Conservation (phyloP, 2,113 vertebrate genomes). For the Castor canadensis region DNA sequence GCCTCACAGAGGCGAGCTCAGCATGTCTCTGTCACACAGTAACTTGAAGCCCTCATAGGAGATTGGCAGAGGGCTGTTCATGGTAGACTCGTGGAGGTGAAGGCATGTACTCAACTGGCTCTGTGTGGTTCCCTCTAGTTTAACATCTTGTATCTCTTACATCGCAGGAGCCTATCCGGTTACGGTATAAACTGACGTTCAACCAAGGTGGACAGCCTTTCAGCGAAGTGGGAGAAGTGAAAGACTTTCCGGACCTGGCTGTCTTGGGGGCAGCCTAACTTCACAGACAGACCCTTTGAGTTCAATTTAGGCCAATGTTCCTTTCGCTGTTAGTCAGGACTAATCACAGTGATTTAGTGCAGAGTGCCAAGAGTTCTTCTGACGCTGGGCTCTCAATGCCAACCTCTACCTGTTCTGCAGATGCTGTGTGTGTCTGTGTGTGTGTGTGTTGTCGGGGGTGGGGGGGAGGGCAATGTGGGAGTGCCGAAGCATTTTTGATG, state of each 20-base stretch:
- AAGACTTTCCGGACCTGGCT: conserved; percentile 86
- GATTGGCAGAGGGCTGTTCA: neutral
- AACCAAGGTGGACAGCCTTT: conserved; percentile 83
- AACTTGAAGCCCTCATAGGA: neutral
- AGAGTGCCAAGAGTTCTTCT: conserved; percentile 56
- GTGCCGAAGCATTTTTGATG: neutral
- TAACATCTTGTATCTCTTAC: neutral
- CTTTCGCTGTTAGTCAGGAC: neutral
- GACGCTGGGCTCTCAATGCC: conserved; percentile 11
- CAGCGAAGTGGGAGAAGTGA: conserved; percentile 85
- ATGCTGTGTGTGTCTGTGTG: neutral
- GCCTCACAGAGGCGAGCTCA: neutral
- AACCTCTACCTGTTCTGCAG: conserved; percentile 5
- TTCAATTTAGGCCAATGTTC: neutral
- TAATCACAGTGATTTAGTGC: neutral
- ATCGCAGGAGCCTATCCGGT: conserved; percentile 85
- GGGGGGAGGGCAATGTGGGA: neutral
- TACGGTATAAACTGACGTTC: conserved; percentile 88
- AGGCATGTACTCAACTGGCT: too few relatives aligned
- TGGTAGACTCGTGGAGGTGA: neutral
- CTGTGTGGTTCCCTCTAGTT: too few relatives aligned
- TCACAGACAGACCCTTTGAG: neutral
- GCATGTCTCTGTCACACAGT: too few relatives aligned
- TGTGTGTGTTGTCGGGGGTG: neutral
- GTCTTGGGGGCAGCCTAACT: conserved; percentile 76